Evolutionary conservation across 2,888 invertebrate species (phyloP).

Genomic region (Drosophila neotestacea): DNA sequence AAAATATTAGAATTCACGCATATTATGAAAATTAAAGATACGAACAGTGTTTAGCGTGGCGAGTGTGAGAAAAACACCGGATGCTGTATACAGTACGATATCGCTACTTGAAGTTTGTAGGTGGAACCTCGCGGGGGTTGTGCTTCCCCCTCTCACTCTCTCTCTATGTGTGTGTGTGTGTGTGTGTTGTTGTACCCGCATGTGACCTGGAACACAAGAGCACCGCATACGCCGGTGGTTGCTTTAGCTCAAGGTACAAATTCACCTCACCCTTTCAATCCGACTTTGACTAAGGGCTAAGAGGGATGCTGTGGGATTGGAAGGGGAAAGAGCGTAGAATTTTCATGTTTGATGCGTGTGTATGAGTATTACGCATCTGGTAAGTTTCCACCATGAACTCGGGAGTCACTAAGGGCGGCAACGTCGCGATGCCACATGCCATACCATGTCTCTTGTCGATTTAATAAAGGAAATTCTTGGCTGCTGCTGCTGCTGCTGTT

Average conservation of each 20-base stretch:
- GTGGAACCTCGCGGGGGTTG: conserved; percentile 24
- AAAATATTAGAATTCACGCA: conserved; percentile 81
- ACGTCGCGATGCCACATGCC: conserved; percentile 57
- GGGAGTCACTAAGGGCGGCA: conserved; percentile 23
- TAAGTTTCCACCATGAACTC: conserved; percentile 55
- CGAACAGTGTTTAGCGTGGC: conserved; percentile 41
- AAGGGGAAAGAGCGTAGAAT: conserved; percentile 41
- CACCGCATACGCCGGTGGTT: conserved; percentile 61
- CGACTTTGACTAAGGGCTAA: neutral
- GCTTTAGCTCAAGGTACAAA: conserved; percentile 53
- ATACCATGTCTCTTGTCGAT: conserved; percentile 66
- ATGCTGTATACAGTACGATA: conserved; percentile 58
- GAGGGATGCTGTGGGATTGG: conserved; percentile 12
- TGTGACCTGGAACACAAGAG: conserved; percentile 49
- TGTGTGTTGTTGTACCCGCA: conserved; percentile 59
- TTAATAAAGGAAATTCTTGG: conserved; percentile 80
- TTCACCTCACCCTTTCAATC: neutral
- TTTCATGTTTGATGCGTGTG: conserved; percentile 74
- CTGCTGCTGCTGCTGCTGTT: conserved; percentile 40
- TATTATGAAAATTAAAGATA: conserved; percentile 82
- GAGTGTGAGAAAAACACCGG: conserved; percentile 76
- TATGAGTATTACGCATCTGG: conserved; percentile 72
- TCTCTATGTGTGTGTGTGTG: neutral
- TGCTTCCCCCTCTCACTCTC: neutral
- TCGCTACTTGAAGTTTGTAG: conserved; percentile 10